These are phyloP conservation scores for Hemibagrus guttatus DNA, from an alignment of 2,797 vertebrate genomes.

Conservation along the genomic window DNA sequence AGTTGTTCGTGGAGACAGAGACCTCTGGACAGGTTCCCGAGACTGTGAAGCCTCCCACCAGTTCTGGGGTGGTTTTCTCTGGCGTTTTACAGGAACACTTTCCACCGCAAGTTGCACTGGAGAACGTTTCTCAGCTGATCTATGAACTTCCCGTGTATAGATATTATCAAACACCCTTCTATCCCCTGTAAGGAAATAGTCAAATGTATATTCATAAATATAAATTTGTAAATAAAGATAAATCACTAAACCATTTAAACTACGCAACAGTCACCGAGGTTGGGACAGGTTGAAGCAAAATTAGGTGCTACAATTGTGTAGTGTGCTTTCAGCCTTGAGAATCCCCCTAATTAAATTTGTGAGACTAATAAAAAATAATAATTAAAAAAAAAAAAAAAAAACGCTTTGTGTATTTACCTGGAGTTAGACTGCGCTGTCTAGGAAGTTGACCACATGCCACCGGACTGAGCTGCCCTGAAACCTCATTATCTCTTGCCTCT, in stretches of 20 bases:
- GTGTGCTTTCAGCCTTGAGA: neutral
- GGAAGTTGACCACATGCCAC: constrained; percentile 28
- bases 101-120: neutral
- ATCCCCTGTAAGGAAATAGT: constrained; percentile 58
- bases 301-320: neutral
- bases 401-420: constrained; percentile 60
- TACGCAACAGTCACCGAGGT: neutral
- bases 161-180: constrained; percentile 57
- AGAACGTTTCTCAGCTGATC: constrained; percentile 42
- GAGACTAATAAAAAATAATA: neutral
- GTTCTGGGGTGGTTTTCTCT: constrained; percentile 40
- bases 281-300: neutral
- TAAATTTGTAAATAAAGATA: neutral
- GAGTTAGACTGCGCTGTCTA: constrained; percentile 38
- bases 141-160: constrained; percentile 42
- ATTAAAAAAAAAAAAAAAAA: neutral
- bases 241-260: neutral
- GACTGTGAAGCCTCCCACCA: constrained; percentile 58
- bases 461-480: constrained; percentile 47
- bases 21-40: constrained; percentile 15
- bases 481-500: constrained; percentile 27
- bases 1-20: neutral
- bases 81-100: constrained; percentile 48
- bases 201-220: neutral
- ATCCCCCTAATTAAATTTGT: neutral